Evolutionary conservation across 2,888 invertebrate genomes (phyloP), one percentile per base, ranked within the genome.

Genomic region (Lithophane leautieri): DNA sequence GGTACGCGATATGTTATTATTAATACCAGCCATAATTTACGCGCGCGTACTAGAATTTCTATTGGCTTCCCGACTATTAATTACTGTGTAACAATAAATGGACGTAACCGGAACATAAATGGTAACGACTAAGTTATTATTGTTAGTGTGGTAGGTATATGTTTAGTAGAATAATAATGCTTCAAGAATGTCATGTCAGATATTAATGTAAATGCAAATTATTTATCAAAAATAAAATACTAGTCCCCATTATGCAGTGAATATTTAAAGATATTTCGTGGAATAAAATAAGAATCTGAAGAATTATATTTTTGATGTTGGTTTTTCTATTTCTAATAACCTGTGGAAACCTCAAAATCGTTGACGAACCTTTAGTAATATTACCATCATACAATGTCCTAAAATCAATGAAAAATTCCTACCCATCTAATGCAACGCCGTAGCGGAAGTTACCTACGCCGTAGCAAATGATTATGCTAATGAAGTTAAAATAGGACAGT

Each of bases 381-480:
- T 4, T 11, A 34, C 34, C n/a, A 12, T 25, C 2, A 56, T 16
- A 28, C 8, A n/a, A 74, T 34, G 12, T n/a, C 14, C 9, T n/a
- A 14, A 42, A 56, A 58, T 7, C 14, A 1, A 58, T 56, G 3
- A 34, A 28, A 61, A 56, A 56, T 22, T 62, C 19, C 4, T n/a
- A 28, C 12, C 12, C n/a, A 47, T 28, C 6, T 22, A 68, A 54
- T 63, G 79, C 83, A 78, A 84, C 74, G 81, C 14, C 69, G 79
- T 83, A 83, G 79, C 56, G 34, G n/a, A 67, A 65, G 25, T 61
- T 50, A 71, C 54, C 76, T 85, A 84, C 82, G 71, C n/a, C 70
- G 73, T 85, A 70, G 73, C 78, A 82, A 82, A 69, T 85, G 70
- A 82, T 82, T 73, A 83, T 70, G 72, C 70, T 82, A 83, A 82